phyloP scores from a whole-genome alignment of 2,113 vertebrate genomes.

The Corapipo altera region DNA sequence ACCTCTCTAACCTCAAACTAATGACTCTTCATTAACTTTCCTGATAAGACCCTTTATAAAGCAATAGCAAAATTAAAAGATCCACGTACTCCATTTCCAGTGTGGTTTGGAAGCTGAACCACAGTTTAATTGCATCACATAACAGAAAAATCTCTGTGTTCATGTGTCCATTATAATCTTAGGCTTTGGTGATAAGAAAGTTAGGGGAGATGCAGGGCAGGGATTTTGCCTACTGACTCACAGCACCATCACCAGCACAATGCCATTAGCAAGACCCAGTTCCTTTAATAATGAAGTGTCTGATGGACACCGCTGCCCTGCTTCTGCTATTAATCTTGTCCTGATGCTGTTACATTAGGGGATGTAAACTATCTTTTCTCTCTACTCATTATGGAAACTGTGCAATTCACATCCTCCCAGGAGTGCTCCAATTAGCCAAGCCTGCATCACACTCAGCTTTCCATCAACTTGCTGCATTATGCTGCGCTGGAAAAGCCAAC shows the following conservation, averaged over 20 bases:
- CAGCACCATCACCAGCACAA: conserved; percentile 39
- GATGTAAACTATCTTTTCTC: conserved; percentile 62
- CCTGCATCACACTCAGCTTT: conserved; percentile 37
- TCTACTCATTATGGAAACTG: conserved; percentile 57
- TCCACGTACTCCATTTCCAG: neutral
- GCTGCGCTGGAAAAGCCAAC: neutral
- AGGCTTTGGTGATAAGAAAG: conserved; percentile 29
- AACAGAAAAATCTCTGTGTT: neutral
- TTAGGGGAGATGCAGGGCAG: neutral
- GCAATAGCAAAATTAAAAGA: neutral
- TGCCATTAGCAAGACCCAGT: conserved; percentile 2
- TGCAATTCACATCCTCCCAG: conserved; percentile 61
- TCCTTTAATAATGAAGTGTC: conserved; percentile 44
- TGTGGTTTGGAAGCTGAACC: neutral
- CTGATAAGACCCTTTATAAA: neutral
- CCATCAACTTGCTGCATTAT: conserved; percentile 30
- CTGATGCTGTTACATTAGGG: conserved; percentile 28
- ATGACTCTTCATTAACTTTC: neutral
- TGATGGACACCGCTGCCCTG: conserved; percentile 1
- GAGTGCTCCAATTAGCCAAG: conserved; percentile 63
- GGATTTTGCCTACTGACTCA: conserved; percentile 26
- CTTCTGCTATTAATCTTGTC: conserved; percentile 61
- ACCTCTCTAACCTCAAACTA: neutral
- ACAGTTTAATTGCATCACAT: conserved; percentile 19
- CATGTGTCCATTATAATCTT: neutral